phyloP scores from a whole-genome alignment of 2,113 vertebrate species.

The Labeo catla region DNA sequence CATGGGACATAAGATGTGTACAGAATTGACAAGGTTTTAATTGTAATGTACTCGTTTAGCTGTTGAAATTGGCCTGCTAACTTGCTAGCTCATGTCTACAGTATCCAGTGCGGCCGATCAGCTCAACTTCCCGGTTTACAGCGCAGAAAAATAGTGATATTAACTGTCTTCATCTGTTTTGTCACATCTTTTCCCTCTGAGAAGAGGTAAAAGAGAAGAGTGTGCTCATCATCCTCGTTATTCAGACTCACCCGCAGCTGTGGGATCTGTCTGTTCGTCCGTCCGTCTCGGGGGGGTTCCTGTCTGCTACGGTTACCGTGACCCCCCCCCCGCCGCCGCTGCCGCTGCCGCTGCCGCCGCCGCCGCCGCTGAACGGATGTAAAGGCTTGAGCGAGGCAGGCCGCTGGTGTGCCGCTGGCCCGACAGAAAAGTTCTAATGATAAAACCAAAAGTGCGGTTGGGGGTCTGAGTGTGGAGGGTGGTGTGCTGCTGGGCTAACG shows the following conservation, averaged over 20 bases:
- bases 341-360: neutral
- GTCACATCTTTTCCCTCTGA: no score
- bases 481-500: constrained; percentile 60
- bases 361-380: neutral
- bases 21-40: neutral
- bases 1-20: neutral
- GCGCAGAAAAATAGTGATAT: neutral
- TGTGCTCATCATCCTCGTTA: neutral
- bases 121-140: constrained; percentile 34
- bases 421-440: neutral
- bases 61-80: constrained; percentile 37
- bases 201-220: neutral
- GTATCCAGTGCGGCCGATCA: neutral
- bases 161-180: neutral
- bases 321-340: constrained; percentile 23
- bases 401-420: neutral
- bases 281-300: constrained; percentile 16
- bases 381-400: neutral
- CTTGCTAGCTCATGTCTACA: constrained; percentile 5
- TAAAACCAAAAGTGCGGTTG: neutral
- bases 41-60: neutral
- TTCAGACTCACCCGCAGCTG: constrained; percentile 28
- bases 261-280: neutral
- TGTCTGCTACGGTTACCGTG: neutral
- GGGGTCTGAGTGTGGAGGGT: constrained; percentile 43